These are phyloP conservation scores for Coranthus polyacanthus DNA, from an alignment of 2,797 vertebrate species.

Conservation along the genomic window DNA sequence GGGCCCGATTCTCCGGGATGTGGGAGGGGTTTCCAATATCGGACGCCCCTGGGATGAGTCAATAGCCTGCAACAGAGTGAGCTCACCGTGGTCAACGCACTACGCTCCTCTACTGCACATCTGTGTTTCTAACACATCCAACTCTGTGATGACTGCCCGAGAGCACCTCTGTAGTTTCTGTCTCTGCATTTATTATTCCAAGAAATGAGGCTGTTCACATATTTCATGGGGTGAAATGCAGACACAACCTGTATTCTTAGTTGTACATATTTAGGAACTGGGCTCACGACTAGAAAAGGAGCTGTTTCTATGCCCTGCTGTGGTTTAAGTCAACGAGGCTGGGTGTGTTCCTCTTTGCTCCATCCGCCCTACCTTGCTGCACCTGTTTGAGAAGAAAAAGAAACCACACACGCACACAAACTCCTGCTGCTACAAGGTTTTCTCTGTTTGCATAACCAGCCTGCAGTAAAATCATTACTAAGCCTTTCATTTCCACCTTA, in stretches of 20 bases:
- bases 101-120: too few relatives aligned
- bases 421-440: too few relatives aligned
- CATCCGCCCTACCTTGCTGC: conserved; percentile 46
- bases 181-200: too few relatives aligned
- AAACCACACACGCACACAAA: conserved; percentile 23
- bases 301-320: neutral
- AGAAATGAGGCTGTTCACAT: too few relatives aligned
- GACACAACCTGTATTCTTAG: neutral
- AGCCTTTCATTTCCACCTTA: conserved; percentile 16
- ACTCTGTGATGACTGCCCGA: too few relatives aligned
- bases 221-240: neutral
- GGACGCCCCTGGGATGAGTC: conserved; percentile 43
- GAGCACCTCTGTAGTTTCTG: too few relatives aligned
- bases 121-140: too few relatives aligned
- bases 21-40: conserved; percentile 66
- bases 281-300: too few relatives aligned
- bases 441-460: conserved; percentile 52
- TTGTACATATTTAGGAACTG: too few relatives aligned
- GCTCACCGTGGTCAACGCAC: conserved; percentile 6
- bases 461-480: conserved; percentile 42
- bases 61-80: conserved; percentile 33
- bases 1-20: conserved; percentile 50
- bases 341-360: conserved; percentile 53
- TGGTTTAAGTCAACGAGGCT: conserved; percentile 11
- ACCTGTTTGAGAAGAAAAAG: conserved; percentile 54